Conservation (phyloP, 2,113 vertebrate species). For the Channa maculata region DNA sequence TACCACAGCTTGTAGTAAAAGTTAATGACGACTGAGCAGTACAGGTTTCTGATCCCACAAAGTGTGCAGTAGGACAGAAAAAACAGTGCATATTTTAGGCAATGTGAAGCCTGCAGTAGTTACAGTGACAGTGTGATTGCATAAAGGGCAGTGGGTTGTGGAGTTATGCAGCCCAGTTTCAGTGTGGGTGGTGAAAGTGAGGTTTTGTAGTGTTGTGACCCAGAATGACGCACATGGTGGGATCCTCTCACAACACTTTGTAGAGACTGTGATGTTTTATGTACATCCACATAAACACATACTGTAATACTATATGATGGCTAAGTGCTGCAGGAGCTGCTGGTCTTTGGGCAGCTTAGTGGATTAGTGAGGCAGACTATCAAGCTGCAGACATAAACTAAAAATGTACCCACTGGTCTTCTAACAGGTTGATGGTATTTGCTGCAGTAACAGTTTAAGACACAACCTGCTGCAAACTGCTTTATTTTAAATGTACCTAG, state of each 20-base stretch:
- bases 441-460: neutral
- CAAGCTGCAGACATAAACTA: slow-evolving; percentile 12
- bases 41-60: neutral
- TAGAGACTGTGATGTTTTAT: slow-evolving; percentile 43
- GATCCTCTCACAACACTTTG: slow-evolving; percentile 51
- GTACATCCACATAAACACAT: slow-evolving; percentile 2
- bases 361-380: slow-evolving; percentile 46
- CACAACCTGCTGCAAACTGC: too few relatives aligned
- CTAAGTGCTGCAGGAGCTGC: slow-evolving; percentile 44
- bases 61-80: neutral
- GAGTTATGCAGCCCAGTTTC: slow-evolving; percentile 35
- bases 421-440: neutral
- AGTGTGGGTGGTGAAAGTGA: slow-evolving; percentile 36
- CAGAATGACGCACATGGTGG: slow-evolving; percentile 34
- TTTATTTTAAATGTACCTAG: too few relatives aligned
- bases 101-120: neutral
- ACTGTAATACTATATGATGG: slow-evolving; percentile 13
- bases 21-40: slow-evolving; percentile 19
- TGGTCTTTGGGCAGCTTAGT: slow-evolving; percentile 56
- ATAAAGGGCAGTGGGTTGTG: slow-evolving; percentile 58
- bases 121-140: slow-evolving; percentile 39
- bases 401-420: neutral
- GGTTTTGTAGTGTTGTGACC: slow-evolving; percentile 46
- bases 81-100: neutral
- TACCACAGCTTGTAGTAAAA: neutral